phyloP scores from a whole-genome alignment of 2,113 vertebrate species.

The Chiloscyllium plagiosum region DNA sequence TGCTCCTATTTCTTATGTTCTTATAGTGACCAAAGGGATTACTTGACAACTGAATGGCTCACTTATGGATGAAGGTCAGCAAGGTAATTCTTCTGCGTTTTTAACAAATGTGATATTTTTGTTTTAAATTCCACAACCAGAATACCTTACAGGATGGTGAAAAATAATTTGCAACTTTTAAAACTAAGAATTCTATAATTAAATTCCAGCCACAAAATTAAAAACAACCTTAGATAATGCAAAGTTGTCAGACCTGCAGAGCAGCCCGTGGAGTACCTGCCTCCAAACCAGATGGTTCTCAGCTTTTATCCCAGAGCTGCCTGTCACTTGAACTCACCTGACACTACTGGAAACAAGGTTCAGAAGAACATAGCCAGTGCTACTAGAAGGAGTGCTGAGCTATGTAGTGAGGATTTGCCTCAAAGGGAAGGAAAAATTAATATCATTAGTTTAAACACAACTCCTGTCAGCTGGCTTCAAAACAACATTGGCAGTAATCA shows the following conservation, averaged over 20 bases:
- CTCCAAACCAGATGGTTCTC: slow-evolving; percentile 31
- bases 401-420: slow-evolving; percentile 20
- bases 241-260: slow-evolving; percentile 23
- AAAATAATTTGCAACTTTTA: neutral
- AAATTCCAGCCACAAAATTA: slow-evolving; percentile 14
- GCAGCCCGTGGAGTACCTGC: slow-evolving; percentile 18
- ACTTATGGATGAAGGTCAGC: neutral
- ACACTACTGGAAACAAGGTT: slow-evolving; percentile 26
- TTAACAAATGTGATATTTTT: neutral
- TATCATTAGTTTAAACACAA: slow-evolving; percentile 25
- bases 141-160: neutral
- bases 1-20: too few species aligned
- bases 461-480: slow-evolving; percentile 23
- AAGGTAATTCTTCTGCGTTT: neutral
- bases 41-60: neutral
- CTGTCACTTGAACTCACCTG: slow-evolving; percentile 33
- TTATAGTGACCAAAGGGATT: neutral
- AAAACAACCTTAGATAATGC: slow-evolving; percentile 8
- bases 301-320: slow-evolving; percentile 10
- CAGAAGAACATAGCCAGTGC: slow-evolving; percentile 7
- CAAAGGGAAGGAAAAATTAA: slow-evolving; percentile 20
- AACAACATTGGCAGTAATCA: neutral
- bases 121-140: neutral
- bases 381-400: slow-evolving; percentile 11
- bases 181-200: slow-evolving; percentile 13